These are phyloP conservation scores for Lepisosteus osseus DNA, from an alignment of 2,113 vertebrate genomes.

Conservation along the genomic window DNA sequence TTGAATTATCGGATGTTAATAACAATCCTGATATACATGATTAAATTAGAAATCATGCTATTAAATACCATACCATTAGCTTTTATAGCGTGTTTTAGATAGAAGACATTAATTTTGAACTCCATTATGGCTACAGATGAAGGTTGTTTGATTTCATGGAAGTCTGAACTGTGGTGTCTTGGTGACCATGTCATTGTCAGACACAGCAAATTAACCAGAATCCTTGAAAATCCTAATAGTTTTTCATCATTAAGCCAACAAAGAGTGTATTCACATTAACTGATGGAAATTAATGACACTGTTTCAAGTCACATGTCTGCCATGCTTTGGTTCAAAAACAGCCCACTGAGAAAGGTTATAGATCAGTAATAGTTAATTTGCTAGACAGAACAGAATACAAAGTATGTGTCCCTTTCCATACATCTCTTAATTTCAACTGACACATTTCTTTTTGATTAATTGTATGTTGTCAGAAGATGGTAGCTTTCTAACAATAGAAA, in stretches of 20 bases:
- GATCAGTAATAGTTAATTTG: constrained; percentile 9
- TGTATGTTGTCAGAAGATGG: background rate
- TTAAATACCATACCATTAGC: no score
- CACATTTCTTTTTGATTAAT: background rate
- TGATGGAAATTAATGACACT: constrained; percentile 38
- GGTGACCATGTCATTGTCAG: constrained; percentile 33
- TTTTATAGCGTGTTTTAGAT: no score
- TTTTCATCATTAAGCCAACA: constrained; percentile 40
- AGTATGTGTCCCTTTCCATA: constrained; percentile 1
- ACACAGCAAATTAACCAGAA: constrained; percentile 26
- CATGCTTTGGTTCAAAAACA: constrained; percentile 10
- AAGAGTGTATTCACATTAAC: constrained; percentile 20
- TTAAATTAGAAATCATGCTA: no score
- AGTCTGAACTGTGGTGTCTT: background rate
- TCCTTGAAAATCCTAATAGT: constrained; percentile 21
- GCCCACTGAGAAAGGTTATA: constrained; percentile 10
- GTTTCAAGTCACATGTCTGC: constrained; percentile 27
- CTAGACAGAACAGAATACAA: background rate
- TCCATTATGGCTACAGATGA: no score
- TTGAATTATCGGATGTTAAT: no score
- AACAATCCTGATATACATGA: no score
- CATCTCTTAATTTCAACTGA: background rate
- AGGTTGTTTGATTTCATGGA: background rate
- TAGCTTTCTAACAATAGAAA: background rate
- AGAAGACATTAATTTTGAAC: no score